Base-by-base conservation (phyloP, 1,140 invertebrate species). In the Gryon sp. region DNA sequence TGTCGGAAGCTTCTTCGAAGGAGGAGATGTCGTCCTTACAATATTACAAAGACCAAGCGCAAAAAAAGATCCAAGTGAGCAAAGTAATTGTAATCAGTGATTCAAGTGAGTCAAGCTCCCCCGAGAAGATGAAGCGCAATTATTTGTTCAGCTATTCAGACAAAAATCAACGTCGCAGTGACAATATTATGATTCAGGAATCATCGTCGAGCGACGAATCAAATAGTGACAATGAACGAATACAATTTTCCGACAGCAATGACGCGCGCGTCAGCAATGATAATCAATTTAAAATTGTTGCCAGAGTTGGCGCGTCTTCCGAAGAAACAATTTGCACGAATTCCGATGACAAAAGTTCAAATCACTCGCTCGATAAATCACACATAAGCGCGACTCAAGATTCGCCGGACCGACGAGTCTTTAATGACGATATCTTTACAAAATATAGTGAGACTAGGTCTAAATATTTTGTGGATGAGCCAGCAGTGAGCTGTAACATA, bases 31-130 rank as follows among this genome's bases (percentile, higher is more conserved):
- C 65, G 5, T 12, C 52, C 18, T 28, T 11, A 8, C 4, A 28
- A 30, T 63, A 63, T 16, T 41, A 19, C 20, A 73, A 70, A 52
- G 62, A 55, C 15, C 34, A 38, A 41, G 24, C 7, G 7, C 24
- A 45, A 11, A 8, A 9, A 7, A 45, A 65, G 15, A 18, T 52
- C 0, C 26, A 28, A 5, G 16, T 68, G 3, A 68, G 45, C 2
- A 75, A 77, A 36, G 28, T 81, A 1, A 79, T 81, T 6, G 38
- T 81, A 2, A 81, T 81, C 12, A 81, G 80, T 22, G 81, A 83
- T 15, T 83, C 81, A 0, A 83, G 80, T 48, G 81, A 80, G 53
- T 79, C 48, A 32, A 80, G 45, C 43, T 68, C 66, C 0, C 68
- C 41, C 4, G 48, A 74, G 14, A 76, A 77, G 12, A 19, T 24